Percentiles rank a stretch among this genome's conserved stretches.
These are phyloP conservation scores for Lagopus leucura DNA, from an alignment of 2,113 vertebrate species.

Conservation along the genomic window DNA sequence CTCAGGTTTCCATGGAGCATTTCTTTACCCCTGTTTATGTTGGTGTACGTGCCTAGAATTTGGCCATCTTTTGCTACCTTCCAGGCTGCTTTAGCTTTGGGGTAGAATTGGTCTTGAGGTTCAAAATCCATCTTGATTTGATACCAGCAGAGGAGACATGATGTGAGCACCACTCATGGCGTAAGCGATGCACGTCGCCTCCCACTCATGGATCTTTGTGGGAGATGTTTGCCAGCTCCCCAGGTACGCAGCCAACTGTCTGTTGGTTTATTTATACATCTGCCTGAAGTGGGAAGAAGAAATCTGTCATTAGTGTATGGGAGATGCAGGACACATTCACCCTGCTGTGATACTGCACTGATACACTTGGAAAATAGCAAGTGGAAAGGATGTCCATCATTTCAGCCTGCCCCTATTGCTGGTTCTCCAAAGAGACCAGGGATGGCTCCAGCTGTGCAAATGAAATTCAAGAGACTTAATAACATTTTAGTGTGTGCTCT, in stretches of 20 bases:
- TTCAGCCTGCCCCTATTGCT: not conserved
- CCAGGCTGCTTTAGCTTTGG: not conserved
- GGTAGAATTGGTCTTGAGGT: not conserved
- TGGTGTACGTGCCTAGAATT: rapidly evolving
- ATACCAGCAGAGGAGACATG: not conserved
- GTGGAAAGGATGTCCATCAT: rapidly evolving
- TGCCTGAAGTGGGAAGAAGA: not conserved
- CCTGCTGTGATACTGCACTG: not conserved
- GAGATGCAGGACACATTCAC: not conserved
- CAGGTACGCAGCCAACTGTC: not conserved
- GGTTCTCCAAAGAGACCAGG: not conserved
- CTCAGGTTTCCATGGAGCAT: not conserved
- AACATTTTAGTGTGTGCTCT: not conserved
- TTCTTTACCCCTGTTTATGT: not conserved
- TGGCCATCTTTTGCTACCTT: not conserved
- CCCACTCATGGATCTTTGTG: not conserved
- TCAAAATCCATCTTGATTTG: not conserved
- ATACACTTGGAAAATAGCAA: not conserved
- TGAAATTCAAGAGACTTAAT: slow-evolving; percentile 22
- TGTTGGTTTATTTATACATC: not conserved
- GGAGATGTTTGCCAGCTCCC: rapidly evolving
- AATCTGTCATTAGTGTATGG: not conserved
- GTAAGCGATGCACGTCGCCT: rapidly evolving
- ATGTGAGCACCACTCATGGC: rapidly evolving
- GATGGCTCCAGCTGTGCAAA: slow-evolving; percentile 44